Percentiles rank a stretch among this genome's conserved stretches.
These are phyloP conservation scores for Arbacia lixula DNA, from an alignment of 53 echinoderm and acorn worm species.

Conservation along the genomic window DNA sequence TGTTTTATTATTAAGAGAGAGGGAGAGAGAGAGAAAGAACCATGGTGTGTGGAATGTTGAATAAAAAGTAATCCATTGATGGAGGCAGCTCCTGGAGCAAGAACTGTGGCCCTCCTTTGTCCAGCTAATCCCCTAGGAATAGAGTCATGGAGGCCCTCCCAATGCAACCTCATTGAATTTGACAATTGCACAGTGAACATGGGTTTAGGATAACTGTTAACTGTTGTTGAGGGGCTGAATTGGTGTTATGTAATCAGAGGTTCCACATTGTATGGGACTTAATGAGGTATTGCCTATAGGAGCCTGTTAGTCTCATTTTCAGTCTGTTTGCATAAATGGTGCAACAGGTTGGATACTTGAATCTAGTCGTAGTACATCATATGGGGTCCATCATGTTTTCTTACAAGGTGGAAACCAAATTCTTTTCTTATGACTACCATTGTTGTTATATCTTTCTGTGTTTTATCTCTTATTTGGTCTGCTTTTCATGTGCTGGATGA, in stretches of 20 bases:
- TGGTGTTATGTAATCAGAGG: slow-evolving; percentile 36
- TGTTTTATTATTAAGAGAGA: not conserved
- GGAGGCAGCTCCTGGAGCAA: not conserved
- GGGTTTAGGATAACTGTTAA: slow-evolving; percentile 42
- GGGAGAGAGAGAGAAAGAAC: not conserved
- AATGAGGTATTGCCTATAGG: slow-evolving; percentile 8
- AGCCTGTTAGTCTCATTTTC: too few species aligned
- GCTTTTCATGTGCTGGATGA: too few species aligned
- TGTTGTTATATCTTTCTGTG: too few species aligned
- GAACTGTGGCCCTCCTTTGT: slow-evolving; percentile 43
- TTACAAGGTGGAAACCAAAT: too few species aligned
- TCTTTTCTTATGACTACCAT: too few species aligned
- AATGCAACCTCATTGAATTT: slow-evolving; percentile 19
- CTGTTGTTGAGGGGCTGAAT: slow-evolving; percentile 25
- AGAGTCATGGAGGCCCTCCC: slow-evolving; percentile 1
- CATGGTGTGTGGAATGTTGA: slow-evolving; percentile 13
- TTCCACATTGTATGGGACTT: slow-evolving; percentile 10
- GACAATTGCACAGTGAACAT: slow-evolving; percentile 40
- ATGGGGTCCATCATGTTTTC: too few species aligned
- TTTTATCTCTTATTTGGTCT: too few species aligned
- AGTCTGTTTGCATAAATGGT: too few species aligned
- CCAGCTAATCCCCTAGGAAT: slow-evolving; percentile 31
- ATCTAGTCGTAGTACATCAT: too few species aligned
- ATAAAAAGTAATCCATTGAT: slow-evolving; percentile 16
- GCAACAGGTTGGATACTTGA: too few species aligned